Conservation (phyloP, 2,888 invertebrate genomes). For the Spatulosminthurus flaviceps region DNA sequence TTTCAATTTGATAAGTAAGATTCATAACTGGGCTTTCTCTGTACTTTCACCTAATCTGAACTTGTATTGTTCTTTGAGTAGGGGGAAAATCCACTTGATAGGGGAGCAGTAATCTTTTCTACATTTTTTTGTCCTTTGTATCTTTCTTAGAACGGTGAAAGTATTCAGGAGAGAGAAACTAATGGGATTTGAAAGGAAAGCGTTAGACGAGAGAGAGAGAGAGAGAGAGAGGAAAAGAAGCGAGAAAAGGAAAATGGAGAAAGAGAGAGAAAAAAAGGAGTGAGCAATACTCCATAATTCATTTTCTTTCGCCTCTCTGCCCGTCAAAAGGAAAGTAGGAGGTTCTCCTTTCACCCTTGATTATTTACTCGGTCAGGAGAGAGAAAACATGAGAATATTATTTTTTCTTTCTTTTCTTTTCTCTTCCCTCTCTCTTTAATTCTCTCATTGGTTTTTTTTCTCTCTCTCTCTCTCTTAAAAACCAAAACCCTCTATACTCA, state of each 20-base stretch:
- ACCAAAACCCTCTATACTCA: no score
- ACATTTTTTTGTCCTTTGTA: no score
- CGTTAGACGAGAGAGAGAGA: constrained; percentile 34
- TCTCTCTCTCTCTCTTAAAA: no score
- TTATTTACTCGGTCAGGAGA: constrained; percentile 28
- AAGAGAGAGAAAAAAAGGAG: no score
- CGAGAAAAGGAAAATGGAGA: neutral
- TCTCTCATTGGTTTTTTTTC: neutral
- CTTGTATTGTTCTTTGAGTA: constrained; percentile 1
- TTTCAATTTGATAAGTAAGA: neutral
- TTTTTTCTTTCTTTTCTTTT: neutral
- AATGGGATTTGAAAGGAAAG: constrained; percentile 27
- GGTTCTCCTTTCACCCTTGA: constrained; percentile 15
- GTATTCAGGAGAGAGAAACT: constrained; percentile 4
- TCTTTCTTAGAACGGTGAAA: no score
- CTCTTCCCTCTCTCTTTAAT: neutral
- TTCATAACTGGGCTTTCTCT: constrained; percentile 42
- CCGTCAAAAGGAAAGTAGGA: constrained; percentile 13
- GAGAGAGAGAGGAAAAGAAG: neutral
- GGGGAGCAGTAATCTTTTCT: no score
- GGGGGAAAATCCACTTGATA: no score
- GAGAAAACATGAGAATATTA: neutral
- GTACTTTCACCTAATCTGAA: neutral
- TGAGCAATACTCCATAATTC: constrained; percentile 36
- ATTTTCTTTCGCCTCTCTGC: constrained; percentile 1